These are phyloP conservation scores for rabbit (Oryctolagus cuniculus) DNA, from an alignment of 2,113 vertebrate genomes.

Conservation along the genomic window DNA sequence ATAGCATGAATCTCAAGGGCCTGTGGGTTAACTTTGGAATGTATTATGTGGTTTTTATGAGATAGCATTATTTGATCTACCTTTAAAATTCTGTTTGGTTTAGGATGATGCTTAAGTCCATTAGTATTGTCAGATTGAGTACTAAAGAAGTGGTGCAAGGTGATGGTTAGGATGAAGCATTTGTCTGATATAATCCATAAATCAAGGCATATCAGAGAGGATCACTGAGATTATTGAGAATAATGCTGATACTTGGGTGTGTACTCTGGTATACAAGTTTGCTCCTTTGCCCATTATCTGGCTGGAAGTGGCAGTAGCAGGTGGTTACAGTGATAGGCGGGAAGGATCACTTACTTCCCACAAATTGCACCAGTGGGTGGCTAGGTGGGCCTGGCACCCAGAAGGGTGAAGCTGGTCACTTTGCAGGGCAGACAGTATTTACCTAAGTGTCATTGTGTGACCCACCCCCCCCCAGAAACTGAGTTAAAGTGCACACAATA, in stretches of 20 bases:
- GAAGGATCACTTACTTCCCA: neutral
- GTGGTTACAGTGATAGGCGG: neutral
- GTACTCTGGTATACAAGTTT: neutral
- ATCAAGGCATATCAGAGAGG: neutral
- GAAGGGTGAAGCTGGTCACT: neutral
- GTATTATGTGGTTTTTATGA: neutral
- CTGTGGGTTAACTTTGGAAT: neutral
- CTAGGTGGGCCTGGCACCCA: neutral
- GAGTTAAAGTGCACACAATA: constrained; percentile 2
- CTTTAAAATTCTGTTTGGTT: constrained; percentile 50
- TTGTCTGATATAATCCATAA: constrained; percentile 3
- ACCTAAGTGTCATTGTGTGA: neutral
- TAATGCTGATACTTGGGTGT: neutral
- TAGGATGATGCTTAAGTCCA: constrained; percentile 41
- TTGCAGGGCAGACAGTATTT: neutral
- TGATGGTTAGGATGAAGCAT: constrained; percentile 9
- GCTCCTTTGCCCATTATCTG: neutral
- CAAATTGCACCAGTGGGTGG: neutral
- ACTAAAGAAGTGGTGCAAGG: neutral
- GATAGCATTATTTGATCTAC: constrained; percentile 17
- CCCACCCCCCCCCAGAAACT: neutral
- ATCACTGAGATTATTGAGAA: constrained; percentile 10
- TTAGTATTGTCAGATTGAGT: neutral
- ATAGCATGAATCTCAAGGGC: constrained; percentile 8
- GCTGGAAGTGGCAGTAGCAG: constrained; percentile 3